Base-by-base conservation (phyloP, 2,888 invertebrate species). In the Iphiclides podalirius region DNA sequence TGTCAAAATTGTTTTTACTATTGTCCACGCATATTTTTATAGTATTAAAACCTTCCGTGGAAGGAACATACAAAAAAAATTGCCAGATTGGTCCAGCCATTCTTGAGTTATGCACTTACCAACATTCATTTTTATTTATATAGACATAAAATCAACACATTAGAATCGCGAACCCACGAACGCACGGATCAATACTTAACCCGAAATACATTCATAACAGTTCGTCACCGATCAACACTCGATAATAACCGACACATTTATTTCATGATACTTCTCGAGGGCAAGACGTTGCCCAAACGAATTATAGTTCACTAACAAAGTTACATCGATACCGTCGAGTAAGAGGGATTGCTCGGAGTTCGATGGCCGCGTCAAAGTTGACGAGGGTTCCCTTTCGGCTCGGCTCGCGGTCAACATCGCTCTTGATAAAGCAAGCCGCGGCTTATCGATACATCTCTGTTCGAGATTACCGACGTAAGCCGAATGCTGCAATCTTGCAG, bases 301-400 rank as follows among this genome's bases (percentile, higher is more conserved):
- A 35, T 44, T 16, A 20, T 23, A 36, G 26, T 42, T 37, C 4
- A 20, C 35, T 20, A 43, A 43, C 26, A 49, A 43, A 48, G 43
- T 49, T 49, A 43, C 38, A 43, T 35, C 23, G 42, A 28, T 53
- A 58, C 52, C 58, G 63, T 44, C 26, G 36, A 38, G 52, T 44
- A 51, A 33, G 36, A 48, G 47, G 42, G 47, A 55, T 57, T 51
- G 54, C 41, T 45, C 39, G 52, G 52, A 56, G 64, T 67, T 58
- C 59, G 53, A 66, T 59, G 57, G 58, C 59, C 56, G 52, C 64
- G 74, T 79, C 80, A 74, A 70, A 77, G 66, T 75, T 80, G 78
- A 80, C 70, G 66, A 76, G 80, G 79, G 78, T 78, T 57, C n/a
- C n/a, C n/a, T n/a, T n/a, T n/a, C 53, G 52, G 52, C 55, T 58